Conservation (phyloP, 2,113 vertebrate species). For the Pterocles burchelli region DNA sequence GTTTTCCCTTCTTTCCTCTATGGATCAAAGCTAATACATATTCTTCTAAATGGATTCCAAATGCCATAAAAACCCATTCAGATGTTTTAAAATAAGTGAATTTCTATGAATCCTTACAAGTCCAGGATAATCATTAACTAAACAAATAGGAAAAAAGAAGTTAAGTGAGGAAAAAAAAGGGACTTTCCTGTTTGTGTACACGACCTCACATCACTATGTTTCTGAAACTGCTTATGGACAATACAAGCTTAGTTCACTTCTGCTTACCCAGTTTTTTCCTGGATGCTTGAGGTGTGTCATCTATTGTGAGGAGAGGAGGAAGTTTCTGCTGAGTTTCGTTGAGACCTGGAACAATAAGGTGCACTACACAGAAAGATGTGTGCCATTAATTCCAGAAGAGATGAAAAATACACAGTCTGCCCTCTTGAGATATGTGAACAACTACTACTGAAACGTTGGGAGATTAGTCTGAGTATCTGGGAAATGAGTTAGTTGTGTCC, state of each 20-base stretch:
- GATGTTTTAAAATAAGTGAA: neutral
- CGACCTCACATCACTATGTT: neutral
- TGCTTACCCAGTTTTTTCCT: constrained; percentile 75
- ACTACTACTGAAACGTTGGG: neutral
- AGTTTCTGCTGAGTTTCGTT: constrained; percentile 75
- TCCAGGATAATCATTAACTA: neutral
- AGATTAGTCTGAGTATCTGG: neutral
- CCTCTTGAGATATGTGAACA: neutral
- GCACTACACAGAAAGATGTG: constrained; percentile 68
- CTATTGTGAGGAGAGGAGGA: constrained; percentile 68
- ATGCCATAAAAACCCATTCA: neutral
- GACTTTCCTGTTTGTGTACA: neutral
- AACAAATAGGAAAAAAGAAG: neutral
- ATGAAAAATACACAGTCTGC: neutral
- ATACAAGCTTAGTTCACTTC: neutral
- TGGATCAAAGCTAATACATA: neutral
- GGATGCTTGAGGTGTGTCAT: constrained; percentile 70
- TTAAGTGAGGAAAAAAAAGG: neutral
- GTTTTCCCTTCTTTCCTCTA: neutral
- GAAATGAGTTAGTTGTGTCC: neutral
- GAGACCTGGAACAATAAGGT: constrained; percentile 77
- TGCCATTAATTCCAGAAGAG: neutral
- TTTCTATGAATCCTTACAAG: neutral
- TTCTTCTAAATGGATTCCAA: neutral
- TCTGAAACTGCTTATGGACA: neutral